phyloP scores from a whole-genome alignment of 2,888 invertebrate genomes.

The Drosophila quinaria region DNA sequence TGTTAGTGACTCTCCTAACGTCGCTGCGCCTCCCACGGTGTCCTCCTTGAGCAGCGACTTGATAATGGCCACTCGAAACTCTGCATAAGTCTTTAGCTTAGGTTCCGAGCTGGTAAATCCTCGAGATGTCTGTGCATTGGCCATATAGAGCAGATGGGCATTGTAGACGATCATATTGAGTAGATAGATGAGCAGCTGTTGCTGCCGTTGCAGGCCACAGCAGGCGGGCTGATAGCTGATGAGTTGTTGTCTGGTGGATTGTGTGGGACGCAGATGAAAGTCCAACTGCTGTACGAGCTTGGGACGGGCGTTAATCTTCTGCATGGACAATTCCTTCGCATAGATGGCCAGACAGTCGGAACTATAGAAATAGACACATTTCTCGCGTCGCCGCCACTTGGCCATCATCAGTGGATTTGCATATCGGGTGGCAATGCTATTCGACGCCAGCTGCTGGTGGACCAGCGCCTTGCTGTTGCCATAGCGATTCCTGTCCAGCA shows the following conservation, averaged over 20 bases:
- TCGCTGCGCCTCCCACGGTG: slow-evolving; percentile 4
- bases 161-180: slow-evolving; percentile 68
- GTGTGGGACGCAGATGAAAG: slow-evolving; percentile 57
- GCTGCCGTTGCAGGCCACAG: slow-evolving; percentile 56
- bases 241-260: slow-evolving; percentile 50
- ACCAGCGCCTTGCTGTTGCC: slow-evolving; percentile 73
- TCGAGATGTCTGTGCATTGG: slow-evolving; percentile 43
- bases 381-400: slow-evolving; percentile 67
- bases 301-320: slow-evolving; percentile 59
- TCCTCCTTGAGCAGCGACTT: slow-evolving; percentile 58
- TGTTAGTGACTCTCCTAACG: background rate
- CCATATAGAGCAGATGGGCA: slow-evolving; percentile 59
- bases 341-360: slow-evolving; percentile 77
- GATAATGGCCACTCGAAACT: slow-evolving; percentile 64
- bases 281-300: slow-evolving; percentile 71
- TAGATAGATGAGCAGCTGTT: slow-evolving; percentile 58
- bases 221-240: slow-evolving; percentile 59
- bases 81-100: slow-evolving; percentile 54
- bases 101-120: slow-evolving; percentile 11
- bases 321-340: slow-evolving; percentile 63
- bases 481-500: slow-evolving; percentile 71
- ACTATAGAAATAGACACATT: slow-evolving; percentile 71
- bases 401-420: slow-evolving; percentile 72
- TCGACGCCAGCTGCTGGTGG: slow-evolving; percentile 50
- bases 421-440: slow-evolving; percentile 64